These are phyloP conservation scores for Lepidurus apus DNA, from an alignment of 1,140 invertebrate species.

Conservation along the genomic window DNA sequence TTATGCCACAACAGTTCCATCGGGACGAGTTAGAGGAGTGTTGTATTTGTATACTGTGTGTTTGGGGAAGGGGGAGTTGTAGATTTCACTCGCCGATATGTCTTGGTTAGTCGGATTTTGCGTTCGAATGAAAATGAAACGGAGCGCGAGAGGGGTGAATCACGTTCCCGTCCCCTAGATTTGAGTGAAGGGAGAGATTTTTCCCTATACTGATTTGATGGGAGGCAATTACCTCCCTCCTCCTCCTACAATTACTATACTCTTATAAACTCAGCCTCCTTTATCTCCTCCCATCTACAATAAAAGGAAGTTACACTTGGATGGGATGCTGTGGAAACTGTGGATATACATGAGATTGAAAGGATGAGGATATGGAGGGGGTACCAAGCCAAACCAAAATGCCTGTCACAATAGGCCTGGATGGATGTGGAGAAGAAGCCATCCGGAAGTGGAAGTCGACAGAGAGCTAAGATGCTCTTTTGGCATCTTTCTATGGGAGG, in stretches of 20 bases:
- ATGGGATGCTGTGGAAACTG: background rate
- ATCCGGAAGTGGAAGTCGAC: slow-evolving; percentile 16
- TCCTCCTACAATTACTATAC: background rate
- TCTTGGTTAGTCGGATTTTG: slow-evolving; percentile 1
- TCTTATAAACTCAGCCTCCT: slow-evolving; percentile 13
- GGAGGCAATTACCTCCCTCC: slow-evolving; percentile 7
- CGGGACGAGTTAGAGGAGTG: background rate
- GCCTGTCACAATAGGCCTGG: slow-evolving; percentile 12
- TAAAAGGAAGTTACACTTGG: background rate
- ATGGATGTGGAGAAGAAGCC: slow-evolving; percentile 8
- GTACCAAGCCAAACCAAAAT: background rate
- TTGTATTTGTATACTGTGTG: background rate
- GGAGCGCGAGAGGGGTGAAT: background rate
- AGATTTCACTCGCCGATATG: background rate
- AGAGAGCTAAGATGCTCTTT: background rate
- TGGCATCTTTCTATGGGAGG: background rate
- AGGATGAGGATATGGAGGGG: background rate
- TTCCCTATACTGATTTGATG: background rate
- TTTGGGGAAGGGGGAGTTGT: background rate
- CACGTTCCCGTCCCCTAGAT: background rate
- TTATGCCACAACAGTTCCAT: slow-evolving; percentile 13
- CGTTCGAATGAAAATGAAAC: background rate
- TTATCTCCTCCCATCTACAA: background rate
- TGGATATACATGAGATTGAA: slow-evolving; percentile 19
- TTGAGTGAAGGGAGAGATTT: background rate